phyloP scores from a whole-genome alignment of 2,797 vertebrate species.

The Acrocephalus scirpaceus region DNA sequence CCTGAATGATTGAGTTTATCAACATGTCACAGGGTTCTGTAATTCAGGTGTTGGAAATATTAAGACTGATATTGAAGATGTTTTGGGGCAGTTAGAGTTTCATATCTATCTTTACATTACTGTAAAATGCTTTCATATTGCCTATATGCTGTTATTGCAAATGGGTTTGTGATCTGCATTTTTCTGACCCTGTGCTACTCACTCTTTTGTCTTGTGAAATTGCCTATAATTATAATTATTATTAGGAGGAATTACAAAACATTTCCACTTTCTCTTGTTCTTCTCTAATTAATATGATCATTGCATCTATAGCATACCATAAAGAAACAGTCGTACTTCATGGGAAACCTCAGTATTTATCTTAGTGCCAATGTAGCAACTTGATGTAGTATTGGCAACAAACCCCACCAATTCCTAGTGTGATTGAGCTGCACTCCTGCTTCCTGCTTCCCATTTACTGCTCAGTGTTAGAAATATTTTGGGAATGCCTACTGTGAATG shows the following conservation, averaged over 20 bases:
- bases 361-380: neutral
- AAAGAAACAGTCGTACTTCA: neutral
- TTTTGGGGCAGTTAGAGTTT: neutral
- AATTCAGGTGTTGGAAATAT: neutral
- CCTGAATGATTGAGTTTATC: neutral
- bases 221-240: neutral
- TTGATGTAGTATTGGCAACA: neutral
- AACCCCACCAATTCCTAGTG: neutral
- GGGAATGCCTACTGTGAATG: neutral
- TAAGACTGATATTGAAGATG: neutral
- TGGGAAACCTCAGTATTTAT: neutral
- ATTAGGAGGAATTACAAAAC: neutral
- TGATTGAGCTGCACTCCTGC: neutral
- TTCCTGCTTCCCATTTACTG: neutral
- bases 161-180: neutral
- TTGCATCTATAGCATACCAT: neutral
- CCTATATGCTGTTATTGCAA: neutral
- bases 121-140: neutral
- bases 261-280: neutral
- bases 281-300: neutral
- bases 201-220: neutral
- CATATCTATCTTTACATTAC: neutral
- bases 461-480: neutral
- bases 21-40: neutral
- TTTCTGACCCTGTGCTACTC: neutral